Evolutionary conservation across 2,113 vertebrate species (phyloP).

Genomic region (Theristicus caerulescens): DNA sequence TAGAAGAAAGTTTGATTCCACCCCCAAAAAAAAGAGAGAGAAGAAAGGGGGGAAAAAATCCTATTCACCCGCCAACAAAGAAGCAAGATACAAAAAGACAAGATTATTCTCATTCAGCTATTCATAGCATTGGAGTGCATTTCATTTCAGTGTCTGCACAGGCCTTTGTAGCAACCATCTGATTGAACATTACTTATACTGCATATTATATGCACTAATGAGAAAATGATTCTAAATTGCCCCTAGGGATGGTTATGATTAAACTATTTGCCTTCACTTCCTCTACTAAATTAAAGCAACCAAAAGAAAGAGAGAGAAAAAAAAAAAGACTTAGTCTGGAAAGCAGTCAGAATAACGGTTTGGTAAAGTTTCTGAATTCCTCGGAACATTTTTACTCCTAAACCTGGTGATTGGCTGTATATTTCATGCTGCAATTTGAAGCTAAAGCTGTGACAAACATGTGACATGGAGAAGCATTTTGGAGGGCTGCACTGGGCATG

Average conservation of each 20-base stretch:
- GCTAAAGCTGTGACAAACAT: slow-evolving; percentile 59
- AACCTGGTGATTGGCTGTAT: slow-evolving; percentile 68
- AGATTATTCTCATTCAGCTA: slow-evolving; percentile 17
- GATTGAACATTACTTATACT: slow-evolving; percentile 70
- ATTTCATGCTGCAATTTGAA: slow-evolving; percentile 65
- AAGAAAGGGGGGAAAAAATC: fast-evolving
- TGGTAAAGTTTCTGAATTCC: slow-evolving; percentile 46
- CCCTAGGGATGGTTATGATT: slow-evolving; percentile 78
- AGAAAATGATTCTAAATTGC: slow-evolving; percentile 81
- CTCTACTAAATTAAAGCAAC: slow-evolving; percentile 73
- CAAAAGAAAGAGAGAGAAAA: not conserved
- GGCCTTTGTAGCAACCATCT: slow-evolving; percentile 59
- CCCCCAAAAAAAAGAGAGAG: not conserved
- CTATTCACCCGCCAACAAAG: not conserved
- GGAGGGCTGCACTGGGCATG: not conserved
- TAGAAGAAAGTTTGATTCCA: not conserved
- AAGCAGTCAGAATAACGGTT: slow-evolving; percentile 9
- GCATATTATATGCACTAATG: slow-evolving; percentile 71
- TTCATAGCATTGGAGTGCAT: slow-evolving; percentile 9
- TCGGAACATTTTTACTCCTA: slow-evolving; percentile 3
- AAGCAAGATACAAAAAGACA: not conserved
- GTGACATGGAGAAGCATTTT: not conserved
- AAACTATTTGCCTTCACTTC: slow-evolving; percentile 80
- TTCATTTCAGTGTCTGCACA: slow-evolving; percentile 27
- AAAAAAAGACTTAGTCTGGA: not conserved